A percentile compares a stretch with the other conserved stretches of the same genome.
Evolutionary conservation across 2,113 vertebrate genomes (phyloP).

Genomic region (Vulpes vulpes): DNA sequence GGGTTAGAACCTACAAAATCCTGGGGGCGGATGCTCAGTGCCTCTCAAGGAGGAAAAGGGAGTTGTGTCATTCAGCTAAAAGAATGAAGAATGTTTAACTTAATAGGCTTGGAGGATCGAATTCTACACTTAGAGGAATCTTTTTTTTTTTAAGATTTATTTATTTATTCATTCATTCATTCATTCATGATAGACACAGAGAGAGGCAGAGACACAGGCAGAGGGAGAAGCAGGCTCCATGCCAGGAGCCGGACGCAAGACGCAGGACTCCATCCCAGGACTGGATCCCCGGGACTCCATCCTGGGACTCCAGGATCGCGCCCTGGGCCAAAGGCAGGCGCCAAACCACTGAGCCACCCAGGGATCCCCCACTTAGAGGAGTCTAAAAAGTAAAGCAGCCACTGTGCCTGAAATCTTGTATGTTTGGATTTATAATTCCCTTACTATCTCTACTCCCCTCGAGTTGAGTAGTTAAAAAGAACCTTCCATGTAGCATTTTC

Average conservation of each 20-base stretch:
- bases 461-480: neutral
- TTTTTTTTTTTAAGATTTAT: no score
- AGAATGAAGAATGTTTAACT: neutral
- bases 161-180: no score
- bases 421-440: neutral
- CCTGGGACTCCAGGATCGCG: no score
- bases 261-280: no score
- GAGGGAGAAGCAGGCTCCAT: no score
- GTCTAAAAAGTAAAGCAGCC: neutral
- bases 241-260: no score
- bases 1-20: neutral
- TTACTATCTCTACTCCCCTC: neutral
- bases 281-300: no score
- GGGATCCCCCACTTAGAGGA: neutral
- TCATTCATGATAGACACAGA: no score
- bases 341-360: no score
- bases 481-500: neutral
- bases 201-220: no score
- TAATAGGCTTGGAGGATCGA: neutral
- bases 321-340: no score
- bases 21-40: neutral
- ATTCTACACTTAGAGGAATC: neutral
- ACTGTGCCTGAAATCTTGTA: neutral
- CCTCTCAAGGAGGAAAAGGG: neutral
- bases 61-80: neutral